Evolutionary conservation across 2,113 vertebrate genomes (phyloP), one percentile per base, ranked within the genome.

Genomic region (Glareola pratincola): DNA sequence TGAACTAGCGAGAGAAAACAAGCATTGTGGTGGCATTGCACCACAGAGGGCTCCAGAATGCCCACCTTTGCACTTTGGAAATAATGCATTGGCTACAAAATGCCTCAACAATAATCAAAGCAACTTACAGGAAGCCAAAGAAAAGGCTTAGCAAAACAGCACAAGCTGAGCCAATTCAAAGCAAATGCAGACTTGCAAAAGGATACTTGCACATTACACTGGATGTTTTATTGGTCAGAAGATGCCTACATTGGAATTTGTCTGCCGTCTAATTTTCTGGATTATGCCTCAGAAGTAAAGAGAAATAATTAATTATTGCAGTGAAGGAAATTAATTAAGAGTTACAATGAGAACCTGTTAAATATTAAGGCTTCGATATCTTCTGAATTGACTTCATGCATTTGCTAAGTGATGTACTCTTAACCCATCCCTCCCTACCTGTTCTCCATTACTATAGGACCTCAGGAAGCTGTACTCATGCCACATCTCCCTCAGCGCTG

Each of bases 231-330:
- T 45, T 19, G 37, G 26, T n/a, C 48, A 74, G 48, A 68, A 60
- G 20, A 73, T 36, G 30, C 41, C 68, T 77, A 36, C 1, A 0
- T 5, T 64, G n/a, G 57, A 72, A 64, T 88, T 91, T n/a, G 30
- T 91, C 85, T 71, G 63, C 69, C 64, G 50, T 47, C 10, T 63
- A 13, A 67, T 83, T 91, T 83, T 78, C 74, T 72, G 72, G 20
- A 37, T 34, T 84, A 68, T 53, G 72, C 36, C 78, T 39, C 78
- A 93, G 59, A 90, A 96, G 72, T 56, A 86, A 95, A 76, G 24
- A 66, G 37, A 92, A 90, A 20, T 17, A 6, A 50, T 32, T 75
- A 60, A 54, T 86, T 39, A 63, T 30, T 57, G 43, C 67, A 37
- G 30, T 24, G 27, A 63, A 47, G 43, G 15, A 83, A 59, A 90